Percentiles rank a stretch among this genome's conserved stretches.
phyloP scores from a whole-genome alignment of 2,113 vertebrate species.

The Hylia prasina region DNA sequence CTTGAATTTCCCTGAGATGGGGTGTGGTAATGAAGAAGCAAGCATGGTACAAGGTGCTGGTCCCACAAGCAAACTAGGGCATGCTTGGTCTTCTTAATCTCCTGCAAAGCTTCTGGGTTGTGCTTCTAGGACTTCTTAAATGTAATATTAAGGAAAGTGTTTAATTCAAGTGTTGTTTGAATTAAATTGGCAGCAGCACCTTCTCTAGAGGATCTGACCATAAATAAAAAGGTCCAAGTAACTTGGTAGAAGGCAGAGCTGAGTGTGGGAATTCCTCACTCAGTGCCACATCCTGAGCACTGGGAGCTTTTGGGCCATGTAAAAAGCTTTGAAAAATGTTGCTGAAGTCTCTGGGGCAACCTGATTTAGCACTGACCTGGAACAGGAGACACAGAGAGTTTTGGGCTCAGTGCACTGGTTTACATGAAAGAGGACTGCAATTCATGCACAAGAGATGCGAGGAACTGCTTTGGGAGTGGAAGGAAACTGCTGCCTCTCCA shows the following conservation, averaged over 20 bases:
- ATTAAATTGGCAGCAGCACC: background rate
- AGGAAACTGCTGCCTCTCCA: background rate
- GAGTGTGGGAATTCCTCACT: background rate
- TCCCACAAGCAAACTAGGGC: background rate
- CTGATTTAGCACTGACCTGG: slow-evolving; percentile 18
- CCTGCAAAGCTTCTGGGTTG: background rate
- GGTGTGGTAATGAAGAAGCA: background rate
- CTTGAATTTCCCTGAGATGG: background rate
- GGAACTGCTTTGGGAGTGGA: background rate
- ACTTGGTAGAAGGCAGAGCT: background rate
- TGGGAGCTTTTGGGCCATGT: background rate
- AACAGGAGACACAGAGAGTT: background rate
- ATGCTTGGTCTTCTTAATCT: fast-evolving
- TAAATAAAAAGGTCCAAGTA: background rate
- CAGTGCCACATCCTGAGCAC: background rate
- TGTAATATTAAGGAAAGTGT: background rate
- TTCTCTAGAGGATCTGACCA: background rate
- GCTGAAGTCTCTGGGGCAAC: background rate
- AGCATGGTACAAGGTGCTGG: background rate
- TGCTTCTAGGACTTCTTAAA: background rate
- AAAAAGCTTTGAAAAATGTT: background rate
- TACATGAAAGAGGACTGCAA: background rate
- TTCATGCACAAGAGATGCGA: background rate
- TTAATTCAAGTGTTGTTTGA: no score
- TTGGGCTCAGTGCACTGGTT: background rate